Base-by-base conservation (phyloP, 2,888 invertebrate species). In the Cantharis rufa region DNA sequence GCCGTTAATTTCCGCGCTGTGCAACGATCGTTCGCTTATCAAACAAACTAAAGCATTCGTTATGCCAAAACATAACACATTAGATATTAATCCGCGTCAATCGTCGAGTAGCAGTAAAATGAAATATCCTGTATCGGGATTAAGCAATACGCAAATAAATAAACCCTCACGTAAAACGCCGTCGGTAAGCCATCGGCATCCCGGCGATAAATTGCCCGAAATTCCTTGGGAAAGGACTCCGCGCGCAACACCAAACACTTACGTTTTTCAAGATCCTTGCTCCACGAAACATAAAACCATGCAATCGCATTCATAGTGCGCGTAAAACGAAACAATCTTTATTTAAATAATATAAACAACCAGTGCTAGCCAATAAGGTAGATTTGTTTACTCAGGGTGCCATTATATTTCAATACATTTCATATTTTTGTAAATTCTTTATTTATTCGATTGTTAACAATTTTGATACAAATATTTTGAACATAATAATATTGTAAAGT, bases 1-100 rank as follows among this genome's bases (percentile, higher is more conserved):
- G 87, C 98, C 98, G 16, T 90, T 98, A 78, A 97, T 98, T 86
- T 95, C 96, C 77, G 98, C 97, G 13, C 90, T 98, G 82, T 98
- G 97, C 90, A 98, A 97, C 87, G 98, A 98, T 88, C 92, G 95
- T 76, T 95, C 96, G 77, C 91, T 98, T 84, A 90, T 96, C 77
- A 96, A 95, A 88, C 96, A 96, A 89, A 96, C 96, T 71, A 95
- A 95, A 88, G 95, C 95, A 18, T 94, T 95, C 86, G 95, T 94
- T 80, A 91, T 93, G 90, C 94, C 94, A 72, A 94, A 94, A 87
- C 92, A 92, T 84, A 48, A 48, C n/a, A 90, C 91, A 28, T 75
- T 66, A 68, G 79, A 76, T 68, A 76, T 78, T 16, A 82, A 82
- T 13, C 81, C 84, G 15, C 87, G 86, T 73, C 84, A 89, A 83